phyloP scores from a whole-genome alignment of 2,888 invertebrate genomes.

The Coenonympha glycerion region DNA sequence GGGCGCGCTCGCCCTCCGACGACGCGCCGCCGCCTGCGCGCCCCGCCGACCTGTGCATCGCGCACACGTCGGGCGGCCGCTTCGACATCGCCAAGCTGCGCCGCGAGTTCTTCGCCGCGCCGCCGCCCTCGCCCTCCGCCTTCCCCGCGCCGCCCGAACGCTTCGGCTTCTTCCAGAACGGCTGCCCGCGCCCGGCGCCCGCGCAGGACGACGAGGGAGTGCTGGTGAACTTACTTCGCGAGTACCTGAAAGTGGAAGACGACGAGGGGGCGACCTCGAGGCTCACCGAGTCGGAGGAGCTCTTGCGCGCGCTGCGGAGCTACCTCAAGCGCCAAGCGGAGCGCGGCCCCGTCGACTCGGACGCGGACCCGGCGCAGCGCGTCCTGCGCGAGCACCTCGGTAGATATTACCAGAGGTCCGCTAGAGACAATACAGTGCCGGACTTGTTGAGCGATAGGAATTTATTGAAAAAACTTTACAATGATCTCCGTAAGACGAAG shows the following conservation, averaged over 20 bases:
- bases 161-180: constrained; percentile 50
- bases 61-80: constrained; percentile 77
- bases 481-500: constrained; percentile 82
- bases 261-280: constrained; percentile 64
- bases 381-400: constrained; percentile 80
- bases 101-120: constrained; percentile 79
- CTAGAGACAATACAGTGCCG: constrained; percentile 81
- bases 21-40: constrained; percentile 71
- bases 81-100: constrained; percentile 82
- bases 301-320: constrained; percentile 78
- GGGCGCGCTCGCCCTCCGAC: constrained; percentile 80
- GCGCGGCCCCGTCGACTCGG: constrained; percentile 46
- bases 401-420: constrained; percentile 80
- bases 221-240: constrained; percentile 79
- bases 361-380: constrained; percentile 60
- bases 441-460: constrained; percentile 84
- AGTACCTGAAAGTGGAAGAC: constrained; percentile 78
- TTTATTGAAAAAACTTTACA: constrained; percentile 82
- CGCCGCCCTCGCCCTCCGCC: constrained; percentile 49
- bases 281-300: constrained; percentile 76
- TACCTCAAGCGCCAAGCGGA: constrained; percentile 68
- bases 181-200: constrained; percentile 47
- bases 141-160: constrained; percentile 35
- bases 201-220: constrained; percentile 71
- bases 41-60: constrained; percentile 65